Conservation (phyloP, 2,113 vertebrate genomes). For the Labrus mixtus region DNA sequence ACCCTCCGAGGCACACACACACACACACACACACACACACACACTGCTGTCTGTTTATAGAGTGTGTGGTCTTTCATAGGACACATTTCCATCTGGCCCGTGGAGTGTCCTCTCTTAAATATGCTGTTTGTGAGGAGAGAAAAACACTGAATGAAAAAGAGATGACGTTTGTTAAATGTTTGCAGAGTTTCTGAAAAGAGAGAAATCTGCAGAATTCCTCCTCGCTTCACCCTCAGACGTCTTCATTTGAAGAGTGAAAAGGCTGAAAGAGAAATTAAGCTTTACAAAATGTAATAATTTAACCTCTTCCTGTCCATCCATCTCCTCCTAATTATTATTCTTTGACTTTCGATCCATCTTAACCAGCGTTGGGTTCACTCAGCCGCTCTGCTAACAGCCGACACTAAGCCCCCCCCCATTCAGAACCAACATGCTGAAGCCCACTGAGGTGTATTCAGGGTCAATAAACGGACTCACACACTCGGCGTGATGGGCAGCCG, state of each 20-base stretch:
- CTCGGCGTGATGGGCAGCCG: constrained; percentile 20
- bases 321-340: constrained; percentile 31
- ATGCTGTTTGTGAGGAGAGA: background rate
- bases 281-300: background rate
- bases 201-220: background rate
- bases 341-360: constrained; percentile 31
- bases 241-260: too few relatives aligned
- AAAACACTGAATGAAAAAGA: background rate
- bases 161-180: background rate
- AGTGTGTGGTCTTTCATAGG: constrained; percentile 2
- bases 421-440: constrained; percentile 53
- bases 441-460: constrained; percentile 42
- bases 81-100: background rate
- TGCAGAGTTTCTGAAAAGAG: too few relatives aligned
- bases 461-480: constrained; percentile 51
- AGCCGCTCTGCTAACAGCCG: constrained; percentile 40
- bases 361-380: constrained; percentile 39
- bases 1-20: constrained; percentile 49
- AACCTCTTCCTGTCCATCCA: constrained; percentile 9
- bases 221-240: background rate
- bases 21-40: constrained; percentile 28
- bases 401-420: constrained; percentile 47
- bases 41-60: constrained; percentile 26
- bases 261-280: too few relatives aligned
- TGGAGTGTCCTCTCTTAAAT: background rate